Evolutionary conservation across 2,888 invertebrate species (phyloP).

Genomic region (Acanthacorydalis orientalis): DNA sequence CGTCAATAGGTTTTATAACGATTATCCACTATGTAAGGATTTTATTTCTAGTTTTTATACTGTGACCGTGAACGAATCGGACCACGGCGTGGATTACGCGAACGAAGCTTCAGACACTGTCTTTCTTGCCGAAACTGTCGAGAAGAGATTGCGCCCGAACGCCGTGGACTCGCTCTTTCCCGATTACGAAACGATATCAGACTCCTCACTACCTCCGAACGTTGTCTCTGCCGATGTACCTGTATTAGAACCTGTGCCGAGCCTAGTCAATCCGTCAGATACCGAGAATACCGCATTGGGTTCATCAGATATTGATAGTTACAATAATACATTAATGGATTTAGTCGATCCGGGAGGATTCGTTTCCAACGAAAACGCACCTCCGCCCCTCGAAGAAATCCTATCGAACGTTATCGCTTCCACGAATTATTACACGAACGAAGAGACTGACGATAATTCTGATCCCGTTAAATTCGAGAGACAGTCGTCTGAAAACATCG

Average conservation of each 20-base stretch:
- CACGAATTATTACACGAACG: slow-evolving; percentile 19
- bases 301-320: background rate
- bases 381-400: slow-evolving; percentile 18
- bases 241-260: background rate
- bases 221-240: background rate
- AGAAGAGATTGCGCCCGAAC: background rate
- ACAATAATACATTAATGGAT: background rate
- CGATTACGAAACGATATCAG: slow-evolving; percentile 6
- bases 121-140: background rate
- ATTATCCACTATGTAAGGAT: slow-evolving; percentile 49
- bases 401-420: slow-evolving; percentile 27
- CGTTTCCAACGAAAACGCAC: slow-evolving; percentile 12
- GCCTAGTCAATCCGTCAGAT: background rate
- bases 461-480: slow-evolving; percentile 25
- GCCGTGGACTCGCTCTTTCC: background rate
- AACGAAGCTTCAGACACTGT: slow-evolving; percentile 6
- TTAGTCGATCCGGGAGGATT: background rate
- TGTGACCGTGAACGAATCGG: slow-evolving; percentile 9
- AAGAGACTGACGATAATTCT: slow-evolving; percentile 6
- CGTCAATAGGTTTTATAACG: slow-evolving; percentile 51
- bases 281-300: background rate
- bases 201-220: slow-evolving; percentile 2
- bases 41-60: slow-evolving; percentile 13
- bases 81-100: slow-evolving; percentile 5
- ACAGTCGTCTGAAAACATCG: slow-evolving; percentile 24